Base-by-base conservation (phyloP, 2,113 vertebrate species). In the Bungarus multicinctus region DNA sequence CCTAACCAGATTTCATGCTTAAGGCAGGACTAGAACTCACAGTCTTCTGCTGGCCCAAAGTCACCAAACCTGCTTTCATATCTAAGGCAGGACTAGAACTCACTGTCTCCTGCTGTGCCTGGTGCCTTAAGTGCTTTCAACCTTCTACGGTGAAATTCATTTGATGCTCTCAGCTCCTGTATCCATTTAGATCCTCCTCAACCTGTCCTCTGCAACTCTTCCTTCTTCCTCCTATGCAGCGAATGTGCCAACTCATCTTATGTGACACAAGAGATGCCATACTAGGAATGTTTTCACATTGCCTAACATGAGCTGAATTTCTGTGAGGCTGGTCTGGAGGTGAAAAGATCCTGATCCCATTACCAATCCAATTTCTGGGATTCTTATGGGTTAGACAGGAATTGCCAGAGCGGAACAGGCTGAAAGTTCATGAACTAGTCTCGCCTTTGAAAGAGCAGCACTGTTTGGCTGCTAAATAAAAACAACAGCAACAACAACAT, bases 311-410 rank as follows among this genome's bases (percentile, higher is more conserved):
- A 95, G 92, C 95, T 96, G 94, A 95, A 93, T 94, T 87, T 91
- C 94, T 18, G 95, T 97, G 25, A 93, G 96, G 93, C 89, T 97
- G 97, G 97, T 96, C 97, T 89, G 86, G 97, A 97, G 97, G 98
- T 98, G 97, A 98, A 98, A 97, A 97, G 97, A 95, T 97, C 95
- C 95, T 53, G 87, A 98, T 97, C 97, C 97, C 96, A 98, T 98
- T 98, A 98, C 97, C 12, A 92, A 98, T 97, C 97, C 98, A 98
- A 98, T 98, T 98, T 98, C 97, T 96, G 94, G 96, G 96, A 96
- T 96, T 97, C 96, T 95, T 96, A 90, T 95, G 91, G 92, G 97
- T 74, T 96, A 98, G 97, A 97, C 97, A 94, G 96, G 96, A 98
- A 96, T 92, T 97, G 97, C 97, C 95, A 30, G 97, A 98, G 97